Evolutionary conservation across 2,113 vertebrate genomes (phyloP).

Genomic region (Trogon surrucura): DNA sequence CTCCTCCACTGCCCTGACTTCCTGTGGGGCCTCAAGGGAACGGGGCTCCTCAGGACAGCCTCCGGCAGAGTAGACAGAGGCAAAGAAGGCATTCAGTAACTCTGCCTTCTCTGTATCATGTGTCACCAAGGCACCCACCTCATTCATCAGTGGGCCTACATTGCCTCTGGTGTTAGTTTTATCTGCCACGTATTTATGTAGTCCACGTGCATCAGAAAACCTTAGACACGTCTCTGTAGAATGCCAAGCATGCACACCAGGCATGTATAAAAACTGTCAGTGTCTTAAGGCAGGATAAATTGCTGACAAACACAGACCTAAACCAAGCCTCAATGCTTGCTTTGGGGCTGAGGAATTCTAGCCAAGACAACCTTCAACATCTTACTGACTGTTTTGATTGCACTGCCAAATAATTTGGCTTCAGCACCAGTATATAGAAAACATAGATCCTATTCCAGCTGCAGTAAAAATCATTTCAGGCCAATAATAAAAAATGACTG

Average conservation of each 20-base stretch:
- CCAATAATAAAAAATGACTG: not conserved
- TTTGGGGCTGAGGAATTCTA: not conserved
- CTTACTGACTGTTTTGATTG: not conserved
- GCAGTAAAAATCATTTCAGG: not conserved
- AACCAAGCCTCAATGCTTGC: not conserved
- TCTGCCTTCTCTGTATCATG: too few relatives aligned
- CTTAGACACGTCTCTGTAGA: not conserved
- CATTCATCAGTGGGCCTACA: too few relatives aligned
- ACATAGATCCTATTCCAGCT: not conserved
- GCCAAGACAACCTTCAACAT: not conserved
- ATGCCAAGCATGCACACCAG: not conserved
- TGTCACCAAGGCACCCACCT: too few relatives aligned
- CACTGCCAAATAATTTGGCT: conserved; percentile 28
- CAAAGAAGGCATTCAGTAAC: too few relatives aligned
- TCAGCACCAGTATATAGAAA: not conserved
- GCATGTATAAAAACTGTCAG: not conserved
- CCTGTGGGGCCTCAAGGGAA: too few relatives aligned
- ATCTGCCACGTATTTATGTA: too few relatives aligned
- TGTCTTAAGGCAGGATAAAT: not conserved
- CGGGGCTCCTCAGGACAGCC: too few relatives aligned
- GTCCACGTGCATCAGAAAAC: not conserved
- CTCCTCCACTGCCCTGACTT: too few relatives aligned
- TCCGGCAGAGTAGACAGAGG: too few relatives aligned
- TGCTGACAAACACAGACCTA: not conserved
- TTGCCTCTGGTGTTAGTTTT: too few relatives aligned